Conservation (phyloP, 2,888 invertebrate genomes). For the Sphecodes monilicornis region DNA sequence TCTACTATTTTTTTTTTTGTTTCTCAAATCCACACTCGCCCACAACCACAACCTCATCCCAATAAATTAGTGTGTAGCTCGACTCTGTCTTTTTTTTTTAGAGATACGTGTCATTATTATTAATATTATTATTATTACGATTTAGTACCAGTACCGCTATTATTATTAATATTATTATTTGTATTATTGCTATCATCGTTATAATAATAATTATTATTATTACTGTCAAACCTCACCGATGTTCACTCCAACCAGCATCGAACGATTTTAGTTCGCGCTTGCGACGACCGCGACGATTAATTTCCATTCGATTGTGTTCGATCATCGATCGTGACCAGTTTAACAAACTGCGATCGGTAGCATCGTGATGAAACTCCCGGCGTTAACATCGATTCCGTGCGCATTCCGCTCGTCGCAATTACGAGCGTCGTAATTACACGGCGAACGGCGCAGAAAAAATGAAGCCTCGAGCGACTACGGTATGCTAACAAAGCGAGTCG, state of each 20-base stretch:
- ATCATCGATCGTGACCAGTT: neutral
- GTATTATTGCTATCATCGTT: conserved; percentile 82
- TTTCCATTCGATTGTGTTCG: neutral
- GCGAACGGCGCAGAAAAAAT: neutral
- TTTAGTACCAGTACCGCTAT: conserved; percentile 80
- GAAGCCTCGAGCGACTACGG: neutral
- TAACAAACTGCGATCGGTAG: neutral
- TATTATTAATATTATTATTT: conserved; percentile 82
- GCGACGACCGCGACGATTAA: neutral
- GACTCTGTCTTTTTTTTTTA: conserved; percentile 73
- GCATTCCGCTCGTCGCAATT: conserved; percentile 13
- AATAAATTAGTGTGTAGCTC: conserved; percentile 78
- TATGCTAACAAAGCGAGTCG: conserved; percentile 38
- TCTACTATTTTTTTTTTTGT: conserved; percentile 50
- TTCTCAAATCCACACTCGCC: conserved; percentile 65
- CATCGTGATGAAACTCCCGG: neutral
- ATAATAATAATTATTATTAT: conserved; percentile 81
- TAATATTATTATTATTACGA: conserved; percentile 80
- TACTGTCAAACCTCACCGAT: conserved; percentile 69
- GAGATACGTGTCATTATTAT: conserved; percentile 76
- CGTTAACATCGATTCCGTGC: neutral
- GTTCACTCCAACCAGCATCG: conserved; percentile 3
- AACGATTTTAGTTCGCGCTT: neutral
- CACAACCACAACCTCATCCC: conserved; percentile 72
- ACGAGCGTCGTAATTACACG: neutral